Base-by-base conservation (phyloP, 1,140 invertebrate genomes). In the Nephila pilipes region DNA sequence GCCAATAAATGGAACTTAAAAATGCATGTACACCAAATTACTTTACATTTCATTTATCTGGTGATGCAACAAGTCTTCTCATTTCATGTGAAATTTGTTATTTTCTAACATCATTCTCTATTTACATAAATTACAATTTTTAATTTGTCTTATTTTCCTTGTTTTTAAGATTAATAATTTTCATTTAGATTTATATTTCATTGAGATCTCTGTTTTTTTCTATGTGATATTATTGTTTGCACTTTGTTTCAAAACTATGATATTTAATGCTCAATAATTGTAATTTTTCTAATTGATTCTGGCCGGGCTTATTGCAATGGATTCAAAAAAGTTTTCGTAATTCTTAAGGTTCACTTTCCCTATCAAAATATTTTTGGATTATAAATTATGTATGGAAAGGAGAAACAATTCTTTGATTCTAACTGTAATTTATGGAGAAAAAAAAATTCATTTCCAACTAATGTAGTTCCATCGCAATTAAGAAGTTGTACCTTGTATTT, bases 221-320 rank as follows among this genome's bases (percentile, higher is more conserved):
- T 18, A 10, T 36, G 16, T 75, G 12, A 22, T 18, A 75, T 5
- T 69, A 69, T 32, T 75, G 29, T 75, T 32, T 75, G 25, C 5
- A 18, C 36, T 29, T 75, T 75, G 6, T 36, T 29, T 75, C 20
- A 25, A 65, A 65, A 65, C 63, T 25, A 65, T 65, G 22, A 25
- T 65, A 32, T 32, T 75, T 75, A 14, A 75, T 75, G 69, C 69
- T 75, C 69, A 75, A 75, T 36, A 32, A 36, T 75, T 46, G 46
- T 46, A 46, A 46, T 10, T 32, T 69, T 75, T 55, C 38, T 16
- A 83, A 83, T 79, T 5, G 63, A 36, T 60, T 36, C 20, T 58
- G 88, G 88, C 88, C 88, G 88, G 88, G 88, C 69, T 57, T 38
- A 81, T 58, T 81, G 88, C 88, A 90, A 90, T 90, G 54, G 75